Conservation (phyloP, 2,888 invertebrate species). For the Doris montereyensis region DNA sequence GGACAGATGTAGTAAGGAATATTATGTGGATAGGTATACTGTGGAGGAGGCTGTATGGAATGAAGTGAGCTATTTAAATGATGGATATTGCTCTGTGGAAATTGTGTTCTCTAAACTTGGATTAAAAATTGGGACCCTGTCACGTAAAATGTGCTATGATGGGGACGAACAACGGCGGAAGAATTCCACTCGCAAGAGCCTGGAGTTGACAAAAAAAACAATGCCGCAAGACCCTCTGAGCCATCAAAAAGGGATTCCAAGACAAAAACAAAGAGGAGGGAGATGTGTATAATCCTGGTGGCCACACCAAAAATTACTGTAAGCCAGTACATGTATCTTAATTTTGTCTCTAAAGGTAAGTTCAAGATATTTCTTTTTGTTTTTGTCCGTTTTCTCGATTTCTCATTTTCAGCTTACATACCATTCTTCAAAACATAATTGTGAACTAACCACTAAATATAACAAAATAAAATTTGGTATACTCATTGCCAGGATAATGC, state of each 20-base stretch:
- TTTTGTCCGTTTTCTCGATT: not conserved
- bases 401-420: not conserved
- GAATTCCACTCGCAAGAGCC: not conserved
- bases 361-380: not conserved
- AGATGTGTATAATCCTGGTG: slow-evolving; percentile 18
- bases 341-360: not conserved
- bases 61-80: slow-evolving; percentile 7
- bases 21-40: not conserved
- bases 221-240: slow-evolving; percentile 3
- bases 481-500: not conserved
- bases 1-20: not conserved
- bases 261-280: not conserved
- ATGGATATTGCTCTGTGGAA: not conserved
- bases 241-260: slow-evolving; percentile 6
- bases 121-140: not conserved
- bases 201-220: not conserved
- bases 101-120: slow-evolving; percentile 1
- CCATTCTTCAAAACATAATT: not conserved
- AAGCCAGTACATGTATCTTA: no score
- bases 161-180: not conserved
- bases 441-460: not conserved
- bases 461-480: not conserved
- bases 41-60: slow-evolving; percentile 5
- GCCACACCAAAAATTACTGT: no score
- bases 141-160: not conserved